phyloP scores from a whole-genome alignment of 2,113 vertebrate genomes.

The Phocoena sinus region DNA sequence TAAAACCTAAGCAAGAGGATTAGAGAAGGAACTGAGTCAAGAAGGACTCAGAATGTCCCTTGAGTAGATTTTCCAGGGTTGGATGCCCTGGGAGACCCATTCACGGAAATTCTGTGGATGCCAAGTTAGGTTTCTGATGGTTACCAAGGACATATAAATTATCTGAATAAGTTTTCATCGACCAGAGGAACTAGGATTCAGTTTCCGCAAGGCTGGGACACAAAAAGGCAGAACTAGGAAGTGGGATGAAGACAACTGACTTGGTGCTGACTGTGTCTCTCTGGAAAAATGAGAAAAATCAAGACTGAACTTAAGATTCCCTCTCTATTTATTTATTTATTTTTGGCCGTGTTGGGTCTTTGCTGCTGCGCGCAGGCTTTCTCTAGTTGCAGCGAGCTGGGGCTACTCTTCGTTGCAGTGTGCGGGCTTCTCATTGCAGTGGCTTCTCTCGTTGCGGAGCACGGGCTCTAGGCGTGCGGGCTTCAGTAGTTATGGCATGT shows the following conservation, averaged over 20 bases:
- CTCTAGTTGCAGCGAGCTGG: too few species aligned
- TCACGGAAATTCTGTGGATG: background rate
- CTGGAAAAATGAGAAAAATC: background rate
- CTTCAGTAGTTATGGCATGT: too few species aligned
- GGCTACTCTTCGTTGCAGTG: too few species aligned
- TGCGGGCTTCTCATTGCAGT: too few species aligned
- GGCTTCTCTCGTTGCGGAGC: too few species aligned
- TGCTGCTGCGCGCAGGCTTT: too few species aligned
- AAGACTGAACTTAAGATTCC: background rate
- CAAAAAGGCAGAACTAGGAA: background rate
- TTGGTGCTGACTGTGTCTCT: background rate
- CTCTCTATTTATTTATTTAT: background rate
- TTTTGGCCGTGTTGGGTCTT: too few species aligned
- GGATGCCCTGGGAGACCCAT: background rate
- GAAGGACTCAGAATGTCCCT: background rate
- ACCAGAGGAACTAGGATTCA: background rate
- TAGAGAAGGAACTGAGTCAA: background rate
- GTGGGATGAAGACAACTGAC: background rate
- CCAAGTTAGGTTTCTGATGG: background rate
- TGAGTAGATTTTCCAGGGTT: background rate
- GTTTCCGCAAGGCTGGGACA: background rate
- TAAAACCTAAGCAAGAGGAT: background rate
- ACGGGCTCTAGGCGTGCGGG: too few species aligned
- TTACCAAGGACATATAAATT: background rate
- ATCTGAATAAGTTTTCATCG: background rate